A percentile compares a stretch with the other conserved stretches of the same genome.
phyloP scores from a whole-genome alignment of 2,113 vertebrate genomes.

The Diphyllodes magnificus region DNA sequence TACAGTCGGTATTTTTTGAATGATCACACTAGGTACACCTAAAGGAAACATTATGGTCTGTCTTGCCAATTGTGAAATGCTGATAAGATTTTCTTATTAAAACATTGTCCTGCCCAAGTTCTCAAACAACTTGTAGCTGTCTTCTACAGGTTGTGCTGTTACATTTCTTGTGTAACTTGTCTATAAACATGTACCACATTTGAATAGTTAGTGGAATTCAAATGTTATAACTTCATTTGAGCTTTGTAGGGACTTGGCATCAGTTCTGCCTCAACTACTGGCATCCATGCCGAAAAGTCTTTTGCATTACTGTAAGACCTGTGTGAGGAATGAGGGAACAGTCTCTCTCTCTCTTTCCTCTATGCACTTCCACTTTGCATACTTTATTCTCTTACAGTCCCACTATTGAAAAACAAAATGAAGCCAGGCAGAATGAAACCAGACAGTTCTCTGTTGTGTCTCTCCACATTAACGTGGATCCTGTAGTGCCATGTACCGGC shows the following conservation, averaged over 20 bases:
- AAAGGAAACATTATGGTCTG: background rate
- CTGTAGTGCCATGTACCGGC: background rate
- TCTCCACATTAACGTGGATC: background rate
- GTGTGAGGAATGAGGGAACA: background rate
- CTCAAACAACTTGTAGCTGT: background rate
- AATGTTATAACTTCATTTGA: background rate
- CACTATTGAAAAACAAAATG: background rate
- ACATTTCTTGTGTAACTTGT: slow-evolving; percentile 35
- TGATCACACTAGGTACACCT: background rate
- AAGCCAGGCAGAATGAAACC: background rate
- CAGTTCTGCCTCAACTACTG: background rate
- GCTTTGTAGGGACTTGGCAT: slow-evolving; percentile 3
- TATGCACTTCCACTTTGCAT: background rate
- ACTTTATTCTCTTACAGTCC: background rate
- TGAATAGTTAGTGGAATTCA: slow-evolving; percentile 44
- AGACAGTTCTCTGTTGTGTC: background rate
- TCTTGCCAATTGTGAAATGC: background rate
- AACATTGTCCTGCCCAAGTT: background rate
- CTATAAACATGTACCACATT: background rate
- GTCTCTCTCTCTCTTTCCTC: background rate
- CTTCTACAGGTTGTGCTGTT: background rate
- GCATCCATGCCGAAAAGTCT: background rate
- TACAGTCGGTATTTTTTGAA: background rate
- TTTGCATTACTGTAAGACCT: background rate
- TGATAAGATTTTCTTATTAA: background rate